phyloP scores from a whole-genome alignment of 2,113 vertebrate species.

The Microcebus tavaratra region DNA sequence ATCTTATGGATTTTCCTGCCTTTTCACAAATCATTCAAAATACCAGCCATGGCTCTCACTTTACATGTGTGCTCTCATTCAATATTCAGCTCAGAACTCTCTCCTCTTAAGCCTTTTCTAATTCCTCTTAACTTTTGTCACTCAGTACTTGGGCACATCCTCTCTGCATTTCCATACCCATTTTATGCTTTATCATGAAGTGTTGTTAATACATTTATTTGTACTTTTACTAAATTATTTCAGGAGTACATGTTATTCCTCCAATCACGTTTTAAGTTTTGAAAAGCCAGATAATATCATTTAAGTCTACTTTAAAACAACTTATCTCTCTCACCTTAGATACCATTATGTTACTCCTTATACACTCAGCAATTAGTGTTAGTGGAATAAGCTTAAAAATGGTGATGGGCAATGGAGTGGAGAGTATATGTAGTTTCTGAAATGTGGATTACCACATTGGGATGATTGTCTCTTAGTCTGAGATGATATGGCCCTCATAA shows the following conservation, averaged over 20 bases:
- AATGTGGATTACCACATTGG: neutral
- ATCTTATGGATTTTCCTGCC: neutral
- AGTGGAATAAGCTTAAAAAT: neutral
- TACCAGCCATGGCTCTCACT: neutral
- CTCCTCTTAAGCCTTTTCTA: constrained; percentile 44
- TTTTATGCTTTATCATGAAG: constrained; percentile 69
- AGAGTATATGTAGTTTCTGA: neutral
- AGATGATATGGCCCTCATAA: neutral
- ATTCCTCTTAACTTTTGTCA: constrained; percentile 64
- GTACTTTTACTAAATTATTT: constrained; percentile 61
- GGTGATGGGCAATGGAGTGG: neutral
- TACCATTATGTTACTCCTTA: neutral
- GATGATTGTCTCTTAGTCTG: neutral
- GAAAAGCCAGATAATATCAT: neutral
- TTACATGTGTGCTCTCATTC: neutral
- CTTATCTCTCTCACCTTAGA: neutral
- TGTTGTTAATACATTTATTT: constrained; percentile 44
- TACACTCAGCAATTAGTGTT: neutral
- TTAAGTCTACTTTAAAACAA: neutral
- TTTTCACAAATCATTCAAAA: neutral
- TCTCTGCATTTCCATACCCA: constrained; percentile 65
- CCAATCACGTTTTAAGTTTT: constrained; percentile 11
- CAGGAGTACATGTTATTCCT: neutral
- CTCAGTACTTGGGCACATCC: constrained; percentile 53
- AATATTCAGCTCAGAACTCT: constrained; percentile 24